phyloP scores from a whole-genome alignment of 2,888 invertebrate species.

The Nycteola revayana region DNA sequence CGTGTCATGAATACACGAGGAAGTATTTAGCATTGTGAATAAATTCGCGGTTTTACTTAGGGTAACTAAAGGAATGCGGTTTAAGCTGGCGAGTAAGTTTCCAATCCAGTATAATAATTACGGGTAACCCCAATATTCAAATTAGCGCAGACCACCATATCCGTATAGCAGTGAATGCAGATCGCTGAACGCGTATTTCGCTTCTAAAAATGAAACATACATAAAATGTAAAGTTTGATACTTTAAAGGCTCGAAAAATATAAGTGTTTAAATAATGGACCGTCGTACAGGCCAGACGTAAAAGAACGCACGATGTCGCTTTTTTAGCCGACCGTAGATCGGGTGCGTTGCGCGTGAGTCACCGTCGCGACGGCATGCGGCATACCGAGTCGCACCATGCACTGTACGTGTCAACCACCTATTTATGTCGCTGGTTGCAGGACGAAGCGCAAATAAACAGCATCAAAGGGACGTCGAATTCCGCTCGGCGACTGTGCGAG shows the following conservation, averaged over 20 bases:
- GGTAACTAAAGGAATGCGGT: slow-evolving; percentile 33
- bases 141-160: neutral
- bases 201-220: too few relatives aligned
- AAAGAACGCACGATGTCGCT: slow-evolving; percentile 50
- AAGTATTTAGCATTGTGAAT: slow-evolving; percentile 38
- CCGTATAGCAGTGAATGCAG: slow-evolving; percentile 1
- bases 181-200: too few relatives aligned
- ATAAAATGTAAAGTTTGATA: too few relatives aligned
- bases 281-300: slow-evolving; percentile 44
- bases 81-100: slow-evolving; percentile 27
- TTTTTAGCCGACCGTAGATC: slow-evolving; percentile 56
- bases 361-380: slow-evolving; percentile 36
- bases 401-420: slow-evolving; percentile 76
- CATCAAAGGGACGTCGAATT: slow-evolving; percentile 77
- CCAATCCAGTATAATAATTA: slow-evolving; percentile 14
- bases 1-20: slow-evolving; percentile 50
- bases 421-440: slow-evolving; percentile 80
- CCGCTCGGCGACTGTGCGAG: slow-evolving; percentile 52
- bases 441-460: slow-evolving; percentile 79
- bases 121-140: slow-evolving; percentile 19
- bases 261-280: slow-evolving; percentile 3
- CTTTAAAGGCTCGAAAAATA: too few relatives aligned
- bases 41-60: slow-evolving; percentile 28
- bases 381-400: slow-evolving; percentile 71
- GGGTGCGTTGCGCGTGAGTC: slow-evolving; percentile 63